phyloP scores from a whole-genome alignment of 2,888 invertebrate species.

The Ornithoptera priamus region DNA sequence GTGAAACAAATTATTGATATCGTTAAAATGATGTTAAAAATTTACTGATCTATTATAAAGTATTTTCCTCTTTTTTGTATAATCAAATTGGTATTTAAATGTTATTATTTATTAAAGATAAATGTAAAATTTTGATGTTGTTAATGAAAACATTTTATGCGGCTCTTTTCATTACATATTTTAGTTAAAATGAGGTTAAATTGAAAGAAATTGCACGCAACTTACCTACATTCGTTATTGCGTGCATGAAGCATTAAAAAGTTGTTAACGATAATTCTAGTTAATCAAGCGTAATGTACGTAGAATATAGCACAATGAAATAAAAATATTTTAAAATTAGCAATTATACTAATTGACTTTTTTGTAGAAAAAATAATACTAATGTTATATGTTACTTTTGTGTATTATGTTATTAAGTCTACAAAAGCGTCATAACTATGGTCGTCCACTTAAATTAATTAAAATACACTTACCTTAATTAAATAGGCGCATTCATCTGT shows the following conservation, averaged over 20 bases:
- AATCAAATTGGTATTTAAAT: too few species aligned
- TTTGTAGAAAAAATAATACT: background rate
- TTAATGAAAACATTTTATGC: background rate
- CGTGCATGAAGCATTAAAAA: constrained; percentile 19
- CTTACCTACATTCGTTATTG: constrained; percentile 12
- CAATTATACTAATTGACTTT: constrained; percentile 8
- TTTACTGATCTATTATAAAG: too few species aligned
- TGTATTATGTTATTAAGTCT: constrained; percentile 6
- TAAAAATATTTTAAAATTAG: background rate
- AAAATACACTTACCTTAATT: constrained; percentile 37
- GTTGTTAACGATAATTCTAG: constrained; percentile 8
- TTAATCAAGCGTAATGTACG: constrained; percentile 4
- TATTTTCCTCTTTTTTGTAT: too few species aligned
- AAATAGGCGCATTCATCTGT: constrained; percentile 49
- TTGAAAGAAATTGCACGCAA: constrained; percentile 4
- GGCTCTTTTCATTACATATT: background rate
- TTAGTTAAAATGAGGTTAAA: constrained; percentile 14
- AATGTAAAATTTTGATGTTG: too few species aligned
- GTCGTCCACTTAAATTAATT: constrained; percentile 49
- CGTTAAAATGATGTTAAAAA: too few species aligned
- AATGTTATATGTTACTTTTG: too few species aligned
- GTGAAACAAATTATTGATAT: too few species aligned
- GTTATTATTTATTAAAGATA: too few species aligned
- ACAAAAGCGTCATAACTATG: constrained; percentile 30
- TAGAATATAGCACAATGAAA: constrained; percentile 5